These are phyloP conservation scores for Cyclargus thomasi DNA, from an alignment of 1,140 invertebrate species.

Conservation along the genomic window DNA sequence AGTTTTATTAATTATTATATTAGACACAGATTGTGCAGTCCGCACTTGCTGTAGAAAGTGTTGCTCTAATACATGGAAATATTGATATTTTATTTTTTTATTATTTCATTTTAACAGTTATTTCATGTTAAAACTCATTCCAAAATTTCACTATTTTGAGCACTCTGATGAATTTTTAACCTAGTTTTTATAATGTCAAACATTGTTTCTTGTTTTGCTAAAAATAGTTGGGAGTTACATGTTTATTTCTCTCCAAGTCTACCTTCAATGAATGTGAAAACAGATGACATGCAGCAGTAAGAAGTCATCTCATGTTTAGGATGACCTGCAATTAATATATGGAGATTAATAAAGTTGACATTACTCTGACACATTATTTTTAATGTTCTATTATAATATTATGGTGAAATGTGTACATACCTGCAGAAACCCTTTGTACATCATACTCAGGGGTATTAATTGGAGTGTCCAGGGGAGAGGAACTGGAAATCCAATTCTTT, in stretches of 20 bases:
- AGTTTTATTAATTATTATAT: no score
- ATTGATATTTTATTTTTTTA: no score
- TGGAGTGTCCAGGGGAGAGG: constrained; percentile 46
- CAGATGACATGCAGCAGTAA: constrained; percentile 51
- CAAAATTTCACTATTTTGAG: no score
- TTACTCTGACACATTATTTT: background rate
- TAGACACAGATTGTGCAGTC: no score
- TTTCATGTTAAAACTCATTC: no score
- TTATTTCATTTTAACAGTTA: no score
- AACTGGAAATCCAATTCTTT: constrained; percentile 58
- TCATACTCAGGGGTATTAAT: constrained; percentile 58
- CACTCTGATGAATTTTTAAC: no score
- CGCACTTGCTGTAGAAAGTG: no score
- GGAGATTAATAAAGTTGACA: background rate
- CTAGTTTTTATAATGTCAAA: no score
- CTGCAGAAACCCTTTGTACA: constrained; percentile 58
- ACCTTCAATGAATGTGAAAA: constrained; percentile 56
- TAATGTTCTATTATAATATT: background rate
- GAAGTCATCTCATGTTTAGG: constrained; percentile 66
- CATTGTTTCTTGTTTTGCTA: no score
- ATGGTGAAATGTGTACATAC: constrained; percentile 28
- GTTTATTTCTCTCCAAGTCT: constrained; percentile 31
- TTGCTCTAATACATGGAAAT: no score
- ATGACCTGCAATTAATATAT: constrained; percentile 46
- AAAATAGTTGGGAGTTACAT: background rate